Evolutionary conservation across 2,888 invertebrate species (phyloP).

Genomic region (Drosophila ustulata): DNA sequence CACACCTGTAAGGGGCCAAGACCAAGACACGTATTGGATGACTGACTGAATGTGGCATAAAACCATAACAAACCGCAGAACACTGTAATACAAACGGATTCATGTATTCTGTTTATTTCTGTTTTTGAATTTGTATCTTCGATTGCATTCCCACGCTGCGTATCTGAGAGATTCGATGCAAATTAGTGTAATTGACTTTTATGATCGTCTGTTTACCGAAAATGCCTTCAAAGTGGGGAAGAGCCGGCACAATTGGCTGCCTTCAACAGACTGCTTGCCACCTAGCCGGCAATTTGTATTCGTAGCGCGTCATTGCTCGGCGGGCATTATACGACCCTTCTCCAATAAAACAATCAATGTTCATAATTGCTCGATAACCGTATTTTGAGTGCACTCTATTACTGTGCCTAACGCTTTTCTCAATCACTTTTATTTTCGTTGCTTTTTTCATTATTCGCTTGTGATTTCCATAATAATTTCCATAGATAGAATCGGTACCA

Average conservation of each 20-base stretch:
- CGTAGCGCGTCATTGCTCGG: background rate
- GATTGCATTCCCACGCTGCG: slow-evolving; percentile 63
- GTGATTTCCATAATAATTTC: background rate
- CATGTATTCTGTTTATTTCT: slow-evolving; percentile 3
- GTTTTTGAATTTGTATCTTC: slow-evolving; percentile 24
- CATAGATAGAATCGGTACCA: too few species aligned
- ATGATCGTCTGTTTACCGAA: slow-evolving; percentile 33
- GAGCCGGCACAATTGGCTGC: slow-evolving; percentile 10
- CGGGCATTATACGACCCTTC: background rate
- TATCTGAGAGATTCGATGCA: slow-evolving; percentile 56
- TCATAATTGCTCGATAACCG: slow-evolving; percentile 8
- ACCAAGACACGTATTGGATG: slow-evolving; percentile 13
- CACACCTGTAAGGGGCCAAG: slow-evolving; percentile 60
- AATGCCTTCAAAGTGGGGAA: slow-evolving; percentile 15
- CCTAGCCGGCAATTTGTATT: background rate
- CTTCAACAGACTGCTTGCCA: background rate
- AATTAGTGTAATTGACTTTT: slow-evolving; percentile 70
- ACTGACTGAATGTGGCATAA: background rate
- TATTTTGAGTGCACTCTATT: background rate
- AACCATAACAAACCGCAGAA: slow-evolving; percentile 3
- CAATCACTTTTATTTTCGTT: background rate
- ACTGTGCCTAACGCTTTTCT: background rate
- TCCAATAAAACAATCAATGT: slow-evolving; percentile 5
- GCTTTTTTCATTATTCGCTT: background rate
- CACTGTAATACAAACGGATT: slow-evolving; percentile 15